A percentile compares a stretch with the other conserved stretches of the same genome.
These are phyloP conservation scores for Tupaia chinensis DNA, from an alignment of 2,113 vertebrate species.

Conservation along the genomic window DNA sequence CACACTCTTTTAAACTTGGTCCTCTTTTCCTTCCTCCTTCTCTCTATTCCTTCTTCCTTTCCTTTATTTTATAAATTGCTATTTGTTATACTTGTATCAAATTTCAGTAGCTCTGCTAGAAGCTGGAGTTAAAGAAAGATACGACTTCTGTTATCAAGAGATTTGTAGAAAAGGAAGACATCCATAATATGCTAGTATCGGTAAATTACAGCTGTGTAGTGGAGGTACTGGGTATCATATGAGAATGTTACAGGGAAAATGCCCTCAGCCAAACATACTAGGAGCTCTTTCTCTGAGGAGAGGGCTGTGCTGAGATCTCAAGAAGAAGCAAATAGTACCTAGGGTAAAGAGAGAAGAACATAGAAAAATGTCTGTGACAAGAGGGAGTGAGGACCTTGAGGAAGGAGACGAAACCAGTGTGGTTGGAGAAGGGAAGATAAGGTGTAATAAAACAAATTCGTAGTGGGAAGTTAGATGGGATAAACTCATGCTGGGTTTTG, in stretches of 20 bases:
- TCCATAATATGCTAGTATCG: background rate
- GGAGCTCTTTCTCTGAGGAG: background rate
- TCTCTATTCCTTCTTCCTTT: background rate
- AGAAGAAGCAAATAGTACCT: background rate
- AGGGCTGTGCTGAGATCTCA: background rate
- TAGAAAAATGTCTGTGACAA: background rate
- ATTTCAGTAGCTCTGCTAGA: background rate
- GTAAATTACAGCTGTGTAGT: background rate
- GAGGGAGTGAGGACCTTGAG: background rate
- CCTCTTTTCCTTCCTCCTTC: background rate
- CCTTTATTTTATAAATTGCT: background rate
- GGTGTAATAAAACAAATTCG: background rate
- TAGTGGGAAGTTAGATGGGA: rapidly evolving
- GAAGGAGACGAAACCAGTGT: background rate
- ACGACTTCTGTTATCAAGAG: background rate
- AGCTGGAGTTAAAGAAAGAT: background rate
- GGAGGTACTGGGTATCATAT: background rate
- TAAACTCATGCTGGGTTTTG: background rate
- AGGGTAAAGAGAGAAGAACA: rapidly evolving
- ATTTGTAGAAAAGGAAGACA: background rate
- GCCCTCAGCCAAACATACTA: background rate
- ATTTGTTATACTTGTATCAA: background rate
- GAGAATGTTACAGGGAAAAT: background rate
- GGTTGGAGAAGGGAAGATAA: background rate
- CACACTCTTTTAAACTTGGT: no score